Evolutionary conservation across 2,888 invertebrate species (phyloP), one percentile per base, ranked within the genome.

Genomic region (Heterodera filipjevi): DNA sequence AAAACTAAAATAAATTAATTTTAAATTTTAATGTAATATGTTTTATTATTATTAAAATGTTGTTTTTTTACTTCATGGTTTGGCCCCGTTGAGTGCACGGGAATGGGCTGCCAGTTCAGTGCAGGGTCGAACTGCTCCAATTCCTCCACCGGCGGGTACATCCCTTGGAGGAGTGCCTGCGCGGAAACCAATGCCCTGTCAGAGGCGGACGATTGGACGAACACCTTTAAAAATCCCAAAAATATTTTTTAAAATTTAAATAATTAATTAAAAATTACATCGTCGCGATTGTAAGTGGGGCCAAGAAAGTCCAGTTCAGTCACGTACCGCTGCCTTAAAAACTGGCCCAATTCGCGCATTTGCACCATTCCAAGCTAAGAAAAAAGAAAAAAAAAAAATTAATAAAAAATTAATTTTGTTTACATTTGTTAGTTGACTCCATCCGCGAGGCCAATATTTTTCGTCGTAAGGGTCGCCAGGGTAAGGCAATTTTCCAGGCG

Each of bases 111-210:
- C 86, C 86, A 86, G 70, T 33, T 66, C 8, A 81, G 27, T 35
- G 44, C 35, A 5, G 19, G 33, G n/a, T 81, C 71, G 70, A 81
- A 80, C 22, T 71, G 80, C 14, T 77, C 76, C 3, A 27, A 16
- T 6, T 66, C 68, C 35, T 80, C 78, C 27, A 81, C 44, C 19
- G 85, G 82, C 0, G 86, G 93, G 89, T 92, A 94, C 74, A 95
- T 90, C 0, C 94, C 95, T 75, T 95, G 94, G 81, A 95, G 91
- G 89, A 94, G 93, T 1, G 93, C 92, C 87, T 93, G 92, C 0
- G 94, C 95, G 77, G 95, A 95, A 94, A 95, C 95, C 78, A 90
- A 78, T 2, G 90, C 90, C 59, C 90, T 80, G 71, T 90, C 90
- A 46, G 81, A 81, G 80, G 89, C 88, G 16, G 90, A 90, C 68